A percentile compares a stretch with the other conserved stretches of the same genome.
Conservation (phyloP, 2,797 vertebrate genomes). For the Enteromius viviparus region DNA sequence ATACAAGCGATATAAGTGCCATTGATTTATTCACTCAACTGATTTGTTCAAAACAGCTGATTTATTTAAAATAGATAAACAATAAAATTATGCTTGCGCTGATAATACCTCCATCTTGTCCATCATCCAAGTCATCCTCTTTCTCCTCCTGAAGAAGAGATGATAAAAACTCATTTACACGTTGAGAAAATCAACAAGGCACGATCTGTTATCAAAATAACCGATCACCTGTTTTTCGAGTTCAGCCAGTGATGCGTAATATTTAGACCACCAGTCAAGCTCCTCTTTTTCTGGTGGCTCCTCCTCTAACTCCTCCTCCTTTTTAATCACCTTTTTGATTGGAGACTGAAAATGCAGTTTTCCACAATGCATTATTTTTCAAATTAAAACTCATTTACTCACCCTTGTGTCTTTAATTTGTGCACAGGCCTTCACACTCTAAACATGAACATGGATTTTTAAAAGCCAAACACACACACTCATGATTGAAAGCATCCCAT, state of each 20-base stretch:
- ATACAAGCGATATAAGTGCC: not conserved
- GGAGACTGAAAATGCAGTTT: constrained; percentile 70
- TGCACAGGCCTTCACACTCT: not conserved
- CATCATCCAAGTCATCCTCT: constrained; percentile 68
- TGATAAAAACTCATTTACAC: not conserved
- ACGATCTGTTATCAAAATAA: not conserved
- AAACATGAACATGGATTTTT: constrained; percentile 11
- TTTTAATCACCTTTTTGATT: constrained; percentile 77
- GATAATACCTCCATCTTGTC: constrained; percentile 63
- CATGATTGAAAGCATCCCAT: constrained; percentile 22
- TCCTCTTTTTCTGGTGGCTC: constrained; percentile 88
- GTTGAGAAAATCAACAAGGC: not conserved
- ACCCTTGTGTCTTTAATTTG: not conserved
- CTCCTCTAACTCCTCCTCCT: constrained; percentile 82
- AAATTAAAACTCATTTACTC: not conserved
- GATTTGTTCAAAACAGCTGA: not conserved
- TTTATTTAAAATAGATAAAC: not conserved
- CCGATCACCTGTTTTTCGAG: constrained; percentile 78
- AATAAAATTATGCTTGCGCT: not conserved
- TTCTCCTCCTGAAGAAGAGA: constrained; percentile 57
- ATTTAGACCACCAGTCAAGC: constrained; percentile 98
- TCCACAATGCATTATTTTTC: not conserved
- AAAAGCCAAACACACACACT: constrained; percentile 16
- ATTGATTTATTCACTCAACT: not conserved
- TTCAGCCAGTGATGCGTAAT: constrained; percentile 88